Conservation (phyloP, 2,797 vertebrate genomes). For the Schizothorax lantsangensis region DNA sequence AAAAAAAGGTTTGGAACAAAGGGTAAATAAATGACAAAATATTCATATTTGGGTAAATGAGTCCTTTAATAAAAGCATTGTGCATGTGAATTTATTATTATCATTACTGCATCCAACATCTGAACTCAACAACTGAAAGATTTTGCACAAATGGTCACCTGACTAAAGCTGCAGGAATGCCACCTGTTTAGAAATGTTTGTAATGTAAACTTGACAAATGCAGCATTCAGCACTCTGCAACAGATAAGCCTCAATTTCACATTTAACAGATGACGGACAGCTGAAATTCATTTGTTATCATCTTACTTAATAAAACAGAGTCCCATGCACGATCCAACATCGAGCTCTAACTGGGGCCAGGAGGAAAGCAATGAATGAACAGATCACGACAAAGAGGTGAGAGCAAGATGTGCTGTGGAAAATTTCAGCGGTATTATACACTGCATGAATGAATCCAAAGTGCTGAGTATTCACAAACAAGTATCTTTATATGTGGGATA, state of each 20-base stretch:
- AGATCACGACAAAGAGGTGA: neutral
- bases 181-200: conserved; percentile 49
- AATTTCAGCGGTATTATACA: neutral
- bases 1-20: neutral
- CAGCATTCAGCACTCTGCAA: conserved; percentile 24
- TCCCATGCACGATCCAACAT: neutral
- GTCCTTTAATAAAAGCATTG: neutral
- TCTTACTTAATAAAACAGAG: neutral
- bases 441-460: conserved; percentile 3
- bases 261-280: neutral
- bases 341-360: neutral
- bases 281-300: neutral
- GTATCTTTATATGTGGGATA: conserved; percentile 3
- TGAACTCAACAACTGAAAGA: neutral
- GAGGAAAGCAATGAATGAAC: neutral
- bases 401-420: neutral
- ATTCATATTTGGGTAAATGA: neutral
- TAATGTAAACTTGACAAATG: conserved; percentile 49
- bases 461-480: conserved; percentile 20
- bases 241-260: neutral
- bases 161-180: neutral
- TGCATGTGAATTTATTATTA: neutral
- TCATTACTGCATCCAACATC: neutral
- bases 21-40: neutral
- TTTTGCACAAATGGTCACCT: conserved; percentile 25